These are phyloP conservation scores for Drosophila persimilis DNA, from an alignment of 1,140 invertebrate genomes.

Conservation along the genomic window DNA sequence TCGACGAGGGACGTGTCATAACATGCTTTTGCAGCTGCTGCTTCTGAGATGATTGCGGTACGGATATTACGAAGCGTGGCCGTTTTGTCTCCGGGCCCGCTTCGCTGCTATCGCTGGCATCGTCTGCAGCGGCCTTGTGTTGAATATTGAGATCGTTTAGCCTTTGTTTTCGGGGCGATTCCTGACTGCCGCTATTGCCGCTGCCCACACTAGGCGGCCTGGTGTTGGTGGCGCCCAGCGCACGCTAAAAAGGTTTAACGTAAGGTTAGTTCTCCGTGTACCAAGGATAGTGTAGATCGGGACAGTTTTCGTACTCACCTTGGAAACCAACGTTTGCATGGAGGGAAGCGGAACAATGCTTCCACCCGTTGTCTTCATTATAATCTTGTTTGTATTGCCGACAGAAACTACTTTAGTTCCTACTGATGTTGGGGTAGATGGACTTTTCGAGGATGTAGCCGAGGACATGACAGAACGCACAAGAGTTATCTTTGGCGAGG, in stretches of 20 bases:
- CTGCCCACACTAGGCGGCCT: not conserved
- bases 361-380: conserved; percentile 61
- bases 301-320: conserved; percentile 29
- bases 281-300: not conserved
- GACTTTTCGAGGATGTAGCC: not conserved
- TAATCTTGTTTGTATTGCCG: conserved; percentile 64
- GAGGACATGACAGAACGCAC: conserved; percentile 18
- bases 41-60: conserved; percentile 16
- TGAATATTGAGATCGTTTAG: conserved; percentile 69
- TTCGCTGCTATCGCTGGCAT: conserved; percentile 41
- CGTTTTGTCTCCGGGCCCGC: conserved; percentile 67
- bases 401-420: conserved; percentile 17
- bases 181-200: conserved; percentile 16
- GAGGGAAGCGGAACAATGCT: conserved; percentile 61
- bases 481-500: conserved; percentile 42
- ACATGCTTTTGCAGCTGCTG: not conserved
- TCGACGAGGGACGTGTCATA: not conserved
- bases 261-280: too few species aligned
- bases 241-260: conserved; percentile 28
- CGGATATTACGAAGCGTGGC: conserved; percentile 54
- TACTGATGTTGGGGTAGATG: conserved; percentile 3
- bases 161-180: conserved; percentile 56
- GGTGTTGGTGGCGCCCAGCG: conserved; percentile 25
- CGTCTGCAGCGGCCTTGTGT: conserved; percentile 36
- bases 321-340: conserved; percentile 60